phyloP scores from a whole-genome alignment of 2,888 invertebrate species.

The Ormyrus thymus region DNA sequence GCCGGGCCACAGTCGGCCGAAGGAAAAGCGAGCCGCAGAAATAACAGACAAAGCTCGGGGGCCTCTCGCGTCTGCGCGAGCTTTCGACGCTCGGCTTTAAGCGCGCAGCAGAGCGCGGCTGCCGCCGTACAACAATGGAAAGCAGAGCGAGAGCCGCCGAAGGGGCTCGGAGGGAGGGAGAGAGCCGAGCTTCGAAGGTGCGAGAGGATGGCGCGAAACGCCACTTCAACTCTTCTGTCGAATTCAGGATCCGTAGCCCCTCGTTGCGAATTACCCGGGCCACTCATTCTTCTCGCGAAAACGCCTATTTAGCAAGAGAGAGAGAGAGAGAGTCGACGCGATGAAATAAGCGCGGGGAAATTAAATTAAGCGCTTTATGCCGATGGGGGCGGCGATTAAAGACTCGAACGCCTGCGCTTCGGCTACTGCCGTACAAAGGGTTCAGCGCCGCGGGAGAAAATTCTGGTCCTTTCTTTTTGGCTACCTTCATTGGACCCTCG shows the following conservation, averaged over 20 bases:
- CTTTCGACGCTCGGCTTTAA: not conserved
- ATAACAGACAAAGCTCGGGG: conserved; percentile 31
- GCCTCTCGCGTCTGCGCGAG: not conserved
- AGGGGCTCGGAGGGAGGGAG: not conserved
- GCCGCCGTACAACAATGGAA: not conserved
- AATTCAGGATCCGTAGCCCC: conserved; percentile 3
- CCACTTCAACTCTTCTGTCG: conserved; percentile 22
- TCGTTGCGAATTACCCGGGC: conserved; percentile 3
- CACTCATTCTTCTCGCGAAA: not conserved
- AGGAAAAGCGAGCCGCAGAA: conserved; percentile 6
- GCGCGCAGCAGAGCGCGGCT: not conserved
- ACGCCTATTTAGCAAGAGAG: not conserved
- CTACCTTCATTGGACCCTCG: too few relatives aligned
- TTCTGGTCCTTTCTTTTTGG: too few relatives aligned
- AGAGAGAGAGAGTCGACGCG: not conserved
- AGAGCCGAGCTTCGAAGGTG: not conserved
- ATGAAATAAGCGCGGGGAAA: conserved; percentile 22
- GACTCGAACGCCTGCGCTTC: too few relatives aligned
- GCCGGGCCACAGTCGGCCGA: not conserved
- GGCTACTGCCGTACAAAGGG: too few relatives aligned
- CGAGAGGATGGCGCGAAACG: not conserved
- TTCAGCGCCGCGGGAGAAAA: too few relatives aligned
- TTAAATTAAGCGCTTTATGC: conserved; percentile 21
- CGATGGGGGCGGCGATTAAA: not conserved
- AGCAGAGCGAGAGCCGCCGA: not conserved